phyloP scores from a whole-genome alignment of 37 sponge, comb jelly and placozoan genomes.

The Chondrosia reniformis region DNA sequence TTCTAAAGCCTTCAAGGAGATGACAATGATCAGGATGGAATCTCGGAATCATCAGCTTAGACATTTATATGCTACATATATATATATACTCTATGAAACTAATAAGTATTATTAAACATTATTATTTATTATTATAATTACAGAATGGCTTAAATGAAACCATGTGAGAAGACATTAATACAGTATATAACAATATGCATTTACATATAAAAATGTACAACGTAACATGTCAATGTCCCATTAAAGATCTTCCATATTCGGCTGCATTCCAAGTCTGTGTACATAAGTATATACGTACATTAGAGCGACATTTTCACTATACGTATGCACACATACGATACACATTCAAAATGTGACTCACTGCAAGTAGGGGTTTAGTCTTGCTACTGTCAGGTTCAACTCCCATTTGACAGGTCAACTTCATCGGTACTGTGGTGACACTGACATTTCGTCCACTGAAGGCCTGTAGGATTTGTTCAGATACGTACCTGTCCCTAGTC shows the following conservation, averaged over 20 bases:
- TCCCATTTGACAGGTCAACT: conserved; percentile 30
- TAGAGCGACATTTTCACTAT: not conserved
- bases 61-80: too few species aligned
- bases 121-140: too few species aligned
- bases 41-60: too few species aligned
- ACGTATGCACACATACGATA: not conserved
- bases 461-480: conserved; percentile 28
- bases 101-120: too few species aligned
- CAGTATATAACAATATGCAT: too few species aligned
- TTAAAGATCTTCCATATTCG: conserved; percentile 13
- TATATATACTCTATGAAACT: too few species aligned
- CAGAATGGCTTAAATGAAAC: too few species aligned
- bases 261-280: conserved; percentile 19
- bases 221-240: conserved; percentile 20
- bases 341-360: not conserved
- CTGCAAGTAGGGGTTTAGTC: not conserved
- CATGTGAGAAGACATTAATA: too few species aligned
- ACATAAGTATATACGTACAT: not conserved
- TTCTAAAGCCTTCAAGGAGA: too few species aligned
- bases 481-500: not conserved
- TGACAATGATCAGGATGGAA: too few species aligned
- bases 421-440: conserved; percentile 65
- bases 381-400: not conserved
- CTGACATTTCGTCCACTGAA: conserved; percentile 76
- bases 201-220: too few species aligned